A percentile compares a stretch with the other conserved stretches of the same genome.
These are phyloP conservation scores for Zaprionus bogoriensis DNA, from an alignment of 2,888 invertebrate genomes.

Conservation along the genomic window DNA sequence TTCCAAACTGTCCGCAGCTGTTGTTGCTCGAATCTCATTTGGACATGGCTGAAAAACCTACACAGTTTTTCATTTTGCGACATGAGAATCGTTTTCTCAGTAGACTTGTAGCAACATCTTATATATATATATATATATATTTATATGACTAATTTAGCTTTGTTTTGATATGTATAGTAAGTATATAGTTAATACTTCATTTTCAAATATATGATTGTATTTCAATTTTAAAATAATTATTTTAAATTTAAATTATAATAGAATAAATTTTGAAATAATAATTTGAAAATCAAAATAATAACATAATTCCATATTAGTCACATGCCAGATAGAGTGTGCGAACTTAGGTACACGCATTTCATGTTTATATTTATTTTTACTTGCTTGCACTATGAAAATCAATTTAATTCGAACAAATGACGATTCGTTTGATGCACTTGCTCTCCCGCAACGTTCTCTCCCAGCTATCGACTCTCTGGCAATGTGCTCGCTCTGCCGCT, in stretches of 20 bases:
- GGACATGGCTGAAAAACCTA: constrained; percentile 65
- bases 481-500: constrained; percentile 1
- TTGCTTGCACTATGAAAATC: constrained; percentile 41
- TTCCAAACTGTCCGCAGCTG: constrained; percentile 73
- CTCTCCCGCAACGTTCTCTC: constrained; percentile 3
- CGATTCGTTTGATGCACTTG: constrained; percentile 42
- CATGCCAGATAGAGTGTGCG: neutral
- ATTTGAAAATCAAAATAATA: too few relatives aligned
- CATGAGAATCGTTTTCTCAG: constrained; percentile 3
- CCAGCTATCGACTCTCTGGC: neutral
- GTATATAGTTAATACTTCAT: too few relatives aligned
- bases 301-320: too few relatives aligned
- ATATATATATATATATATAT: neutral
- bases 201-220: too few relatives aligned
- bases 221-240: too few relatives aligned
- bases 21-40: constrained; percentile 57
- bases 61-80: constrained; percentile 62
- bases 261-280: too few relatives aligned
- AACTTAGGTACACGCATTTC: neutral
- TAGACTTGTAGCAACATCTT: neutral
- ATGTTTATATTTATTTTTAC: neutral
- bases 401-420: constrained; percentile 52
- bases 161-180: neutral
- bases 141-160: too few relatives aligned
- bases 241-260: too few relatives aligned